A percentile compares a stretch with the other conserved stretches of the same genome.
phyloP scores from a whole-genome alignment of 2,888 invertebrate species.

The Drosophila villosipedis region DNA sequence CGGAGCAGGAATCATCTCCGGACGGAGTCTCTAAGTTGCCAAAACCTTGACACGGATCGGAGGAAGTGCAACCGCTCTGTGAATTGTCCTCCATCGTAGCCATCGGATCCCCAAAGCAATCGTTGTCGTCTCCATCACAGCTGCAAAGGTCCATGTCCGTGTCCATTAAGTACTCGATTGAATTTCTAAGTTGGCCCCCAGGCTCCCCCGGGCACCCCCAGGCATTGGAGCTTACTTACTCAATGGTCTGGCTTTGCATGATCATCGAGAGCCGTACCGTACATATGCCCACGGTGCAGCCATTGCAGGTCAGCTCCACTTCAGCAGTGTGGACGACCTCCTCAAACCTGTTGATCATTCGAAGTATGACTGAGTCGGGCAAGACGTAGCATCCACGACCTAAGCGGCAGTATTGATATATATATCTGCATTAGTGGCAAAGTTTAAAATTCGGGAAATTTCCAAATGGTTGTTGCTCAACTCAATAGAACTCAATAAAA shows the following conservation, averaged over 20 bases:
- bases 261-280: slow-evolving; percentile 44
- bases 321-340: slow-evolving; percentile 53
- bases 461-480: neutral
- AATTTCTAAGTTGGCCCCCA: slow-evolving; percentile 44
- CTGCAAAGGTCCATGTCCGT: slow-evolving; percentile 52
- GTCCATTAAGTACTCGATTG: slow-evolving; percentile 54
- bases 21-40: slow-evolving; percentile 17
- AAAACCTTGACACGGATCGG: slow-evolving; percentile 62
- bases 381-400: slow-evolving; percentile 57
- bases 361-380: slow-evolving; percentile 44
- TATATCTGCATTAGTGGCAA: neutral
- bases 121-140: slow-evolving; percentile 10
- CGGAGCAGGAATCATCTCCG: neutral
- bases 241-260: slow-evolving; percentile 49
- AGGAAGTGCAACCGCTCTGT: slow-evolving; percentile 17
- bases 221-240: slow-evolving; percentile 57
- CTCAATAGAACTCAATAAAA: neutral
- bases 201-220: slow-evolving; percentile 25
- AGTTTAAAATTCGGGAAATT: too few relatives aligned
- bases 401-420: neutral
- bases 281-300: slow-evolving; percentile 64
- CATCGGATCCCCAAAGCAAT: slow-evolving; percentile 10
- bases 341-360: slow-evolving; percentile 27
- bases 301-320: slow-evolving; percentile 65
- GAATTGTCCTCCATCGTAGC: slow-evolving; percentile 1